Percentiles rank a stretch among this genome's conserved stretches.
Evolutionary conservation across 23 tunicate species (phyloP).

Genomic region (Trididemnum clinides): DNA sequence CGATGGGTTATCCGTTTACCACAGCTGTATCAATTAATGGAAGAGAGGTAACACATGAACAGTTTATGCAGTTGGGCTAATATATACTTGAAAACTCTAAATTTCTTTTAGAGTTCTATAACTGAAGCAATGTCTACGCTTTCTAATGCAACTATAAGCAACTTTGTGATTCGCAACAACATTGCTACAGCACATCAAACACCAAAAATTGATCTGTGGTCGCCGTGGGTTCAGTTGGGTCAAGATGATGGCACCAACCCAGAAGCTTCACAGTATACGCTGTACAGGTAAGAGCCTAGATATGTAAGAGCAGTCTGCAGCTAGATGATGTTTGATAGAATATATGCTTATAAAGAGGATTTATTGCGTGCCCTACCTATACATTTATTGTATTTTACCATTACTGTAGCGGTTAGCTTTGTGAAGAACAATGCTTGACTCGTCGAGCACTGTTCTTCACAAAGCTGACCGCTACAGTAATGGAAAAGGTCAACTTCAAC

Average conservation of each 20-base stretch:
- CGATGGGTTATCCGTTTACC: constrained; percentile 89
- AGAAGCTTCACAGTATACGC: background rate
- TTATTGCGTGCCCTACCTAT: no score
- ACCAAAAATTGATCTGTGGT: constrained; percentile 44
- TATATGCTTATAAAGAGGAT: no score
- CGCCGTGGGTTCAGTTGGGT: constrained; percentile 52
- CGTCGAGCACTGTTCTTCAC: no score
- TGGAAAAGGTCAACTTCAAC: no score
- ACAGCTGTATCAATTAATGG: constrained; percentile 42
- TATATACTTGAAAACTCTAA: background rate
- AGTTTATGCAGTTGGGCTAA: background rate
- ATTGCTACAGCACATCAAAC: background rate
- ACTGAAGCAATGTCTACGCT: constrained; percentile 33
- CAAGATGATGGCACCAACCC: constrained; percentile 43
- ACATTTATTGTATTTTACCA: no score
- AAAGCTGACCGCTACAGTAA: no score
- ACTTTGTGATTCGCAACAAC: constrained; percentile 60
- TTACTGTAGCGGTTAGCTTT: no score
- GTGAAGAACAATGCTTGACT: no score
- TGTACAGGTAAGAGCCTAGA: background rate
- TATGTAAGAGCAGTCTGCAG: no score
- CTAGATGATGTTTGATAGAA: no score
- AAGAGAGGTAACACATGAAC: constrained; percentile 11
- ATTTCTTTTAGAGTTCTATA: constrained; percentile 22
- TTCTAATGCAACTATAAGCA: constrained; percentile 38